Evolutionary conservation across 2,888 invertebrate species (phyloP).

Genomic region (Steromphala cineraria): DNA sequence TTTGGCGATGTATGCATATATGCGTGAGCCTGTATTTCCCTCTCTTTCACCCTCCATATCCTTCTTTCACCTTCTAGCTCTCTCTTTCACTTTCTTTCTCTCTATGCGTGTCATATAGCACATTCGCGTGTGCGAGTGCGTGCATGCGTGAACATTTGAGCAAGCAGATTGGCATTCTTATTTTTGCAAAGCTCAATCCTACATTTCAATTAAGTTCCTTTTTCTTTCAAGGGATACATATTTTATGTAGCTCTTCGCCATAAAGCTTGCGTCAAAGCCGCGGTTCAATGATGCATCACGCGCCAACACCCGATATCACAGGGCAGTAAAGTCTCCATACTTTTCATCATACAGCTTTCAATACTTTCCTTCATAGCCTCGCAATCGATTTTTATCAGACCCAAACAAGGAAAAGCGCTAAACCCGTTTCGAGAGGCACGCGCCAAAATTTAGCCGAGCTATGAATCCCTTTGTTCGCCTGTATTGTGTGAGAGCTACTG

Average conservation of each 20-base stretch:
- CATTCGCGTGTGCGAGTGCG: background rate
- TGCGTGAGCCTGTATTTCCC: too few relatives aligned
- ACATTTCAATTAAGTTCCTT: background rate
- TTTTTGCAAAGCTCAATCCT: background rate
- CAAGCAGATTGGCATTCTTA: background rate
- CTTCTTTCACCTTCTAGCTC: background rate
- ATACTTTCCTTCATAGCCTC: too few relatives aligned
- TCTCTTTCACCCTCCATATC: too few relatives aligned
- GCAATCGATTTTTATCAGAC: too few relatives aligned
- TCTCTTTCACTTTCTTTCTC: background rate
- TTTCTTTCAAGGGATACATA: too few relatives aligned
- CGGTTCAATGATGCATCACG: too few relatives aligned
- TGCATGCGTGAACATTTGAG: background rate
- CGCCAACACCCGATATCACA: too few relatives aligned
- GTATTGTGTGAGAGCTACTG: background rate
- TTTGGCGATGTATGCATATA: background rate
- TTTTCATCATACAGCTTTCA: too few relatives aligned
- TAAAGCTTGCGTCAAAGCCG: too few relatives aligned
- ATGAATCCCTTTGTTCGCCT: background rate
- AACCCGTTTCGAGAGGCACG: background rate
- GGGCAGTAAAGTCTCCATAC: too few relatives aligned
- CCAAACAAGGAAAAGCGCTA: too few relatives aligned
- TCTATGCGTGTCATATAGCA: background rate
- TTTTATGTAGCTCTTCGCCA: too few relatives aligned
- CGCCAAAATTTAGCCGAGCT: background rate